A percentile compares a stretch with the other conserved stretches of the same genome.
phyloP scores from a whole-genome alignment of 2,113 vertebrate genomes.

The Excalfactoria chinensis region DNA sequence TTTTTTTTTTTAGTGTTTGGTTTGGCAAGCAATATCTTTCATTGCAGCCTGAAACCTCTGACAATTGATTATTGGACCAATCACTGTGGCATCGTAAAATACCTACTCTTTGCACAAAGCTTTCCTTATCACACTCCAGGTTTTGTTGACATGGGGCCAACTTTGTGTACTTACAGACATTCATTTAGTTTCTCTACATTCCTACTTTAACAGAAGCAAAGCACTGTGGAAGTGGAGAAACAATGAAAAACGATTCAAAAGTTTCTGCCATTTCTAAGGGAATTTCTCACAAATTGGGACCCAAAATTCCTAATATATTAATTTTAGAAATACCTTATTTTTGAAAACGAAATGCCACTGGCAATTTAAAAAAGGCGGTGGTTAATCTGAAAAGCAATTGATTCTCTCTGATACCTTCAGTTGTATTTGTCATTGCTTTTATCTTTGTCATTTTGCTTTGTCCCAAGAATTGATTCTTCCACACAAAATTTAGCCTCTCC shows the following conservation, averaged over 20 bases:
- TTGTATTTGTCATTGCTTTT: conserved; percentile 37
- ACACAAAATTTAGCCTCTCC: conserved; percentile 14
- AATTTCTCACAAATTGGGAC: neutral
- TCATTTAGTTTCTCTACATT: conserved; percentile 31
- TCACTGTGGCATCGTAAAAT: neutral
- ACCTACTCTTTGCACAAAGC: neutral
- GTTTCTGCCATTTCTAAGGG: neutral
- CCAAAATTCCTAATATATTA: neutral
- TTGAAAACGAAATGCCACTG: neutral
- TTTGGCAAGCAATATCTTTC: neutral
- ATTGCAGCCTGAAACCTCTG: neutral
- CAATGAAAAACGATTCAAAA: conserved; percentile 10
- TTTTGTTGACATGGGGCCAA: neutral
- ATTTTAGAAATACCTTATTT: conserved; percentile 16
- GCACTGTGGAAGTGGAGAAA: conserved; percentile 5
- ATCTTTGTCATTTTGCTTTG: conserved; percentile 34
- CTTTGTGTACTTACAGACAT: neutral
- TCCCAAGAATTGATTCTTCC: conserved; percentile 44
- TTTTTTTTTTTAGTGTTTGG: neutral
- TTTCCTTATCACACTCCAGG: neutral
- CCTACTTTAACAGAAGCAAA: conserved; percentile 20
- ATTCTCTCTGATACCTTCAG: conserved; percentile 41
- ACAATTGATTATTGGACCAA: conserved; percentile 20
- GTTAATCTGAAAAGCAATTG: conserved; percentile 40
- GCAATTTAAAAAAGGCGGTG: conserved; percentile 6